Percentiles rank a stretch among this genome's conserved stretches.
These are phyloP conservation scores for Octopus bimaculoides DNA, from an alignment of 1,140 invertebrate genomes.

Conservation along the genomic window DNA sequence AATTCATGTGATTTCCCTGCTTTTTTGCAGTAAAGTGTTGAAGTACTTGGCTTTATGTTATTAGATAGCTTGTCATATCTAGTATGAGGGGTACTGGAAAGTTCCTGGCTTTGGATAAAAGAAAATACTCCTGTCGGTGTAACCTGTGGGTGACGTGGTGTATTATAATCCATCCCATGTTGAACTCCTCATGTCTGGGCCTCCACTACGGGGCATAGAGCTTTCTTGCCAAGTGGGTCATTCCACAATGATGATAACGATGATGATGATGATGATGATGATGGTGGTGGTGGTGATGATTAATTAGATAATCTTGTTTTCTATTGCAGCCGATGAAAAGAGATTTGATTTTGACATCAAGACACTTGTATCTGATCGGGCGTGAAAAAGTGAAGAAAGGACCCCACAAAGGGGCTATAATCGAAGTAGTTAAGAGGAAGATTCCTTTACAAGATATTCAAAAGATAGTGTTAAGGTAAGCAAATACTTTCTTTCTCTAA, in stretches of 20 bases:
- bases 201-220: neutral
- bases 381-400: conserved; percentile 64
- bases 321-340: conserved; percentile 60
- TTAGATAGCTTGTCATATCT: too few species aligned
- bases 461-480: conserved; percentile 64
- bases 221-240: neutral
- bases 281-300: neutral
- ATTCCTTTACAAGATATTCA: conserved; percentile 65
- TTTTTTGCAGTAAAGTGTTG: too few species aligned
- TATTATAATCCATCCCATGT: too few species aligned
- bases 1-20: too few species aligned
- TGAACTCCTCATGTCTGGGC: too few species aligned
- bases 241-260: neutral
- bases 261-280: neutral
- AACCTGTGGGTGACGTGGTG: too few species aligned
- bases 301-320: conserved; percentile 11
- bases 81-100: too few species aligned
- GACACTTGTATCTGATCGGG: conserved; percentile 66
- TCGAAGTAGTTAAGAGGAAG: conserved; percentile 70
- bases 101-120: too few species aligned
- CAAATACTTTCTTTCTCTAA: too few species aligned
- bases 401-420: conserved; percentile 62
- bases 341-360: conserved; percentile 70
- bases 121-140: too few species aligned
- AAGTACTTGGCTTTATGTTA: too few species aligned